Base-by-base conservation (phyloP, 2,888 invertebrate species). In the Erpobdella octoculata region DNA sequence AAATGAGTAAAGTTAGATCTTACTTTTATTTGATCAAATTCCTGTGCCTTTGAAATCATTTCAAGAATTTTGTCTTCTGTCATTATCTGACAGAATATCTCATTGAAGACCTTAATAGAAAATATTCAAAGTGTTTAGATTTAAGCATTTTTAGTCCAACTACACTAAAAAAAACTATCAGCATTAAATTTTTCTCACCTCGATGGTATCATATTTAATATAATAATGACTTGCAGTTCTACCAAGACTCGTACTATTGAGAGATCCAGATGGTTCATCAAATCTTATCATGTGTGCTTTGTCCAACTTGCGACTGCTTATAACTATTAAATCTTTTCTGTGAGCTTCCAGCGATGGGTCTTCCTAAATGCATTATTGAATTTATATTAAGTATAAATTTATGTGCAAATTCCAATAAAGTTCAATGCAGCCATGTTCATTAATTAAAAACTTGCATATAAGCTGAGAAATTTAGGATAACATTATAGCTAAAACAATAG, bases 181-280 rank as follows among this genome's bases (percentile, higher is more conserved):
- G n/a, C n/a, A n/a, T n/a, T n/a, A n/a, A n/a, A n/a, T n/a, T n/a
- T n/a, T n/a, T n/a, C 74, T 74, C 75, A 83, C 82, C 82, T 93
- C 91, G 78, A 98, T 91, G 0, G 97, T 97, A 78, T 93, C 92
- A 81, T 91, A 91, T 74, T 94, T 96, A 74, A 99, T 92, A 84
- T 99, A 99, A 85, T 90, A 98, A 83, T 96, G 93, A 80, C 95
- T 95, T 0, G 98, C 95, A 18, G 93, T 97, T 71, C 98, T 87
- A 0, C 98, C 98, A 75, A 95, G 86, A 84, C 97, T 93, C 71
- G 85, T 85, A 2, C 85, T 77, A 48, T 77, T 75, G 73, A 84
- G 76, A 72, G 80, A 80, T 8, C 92, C 91, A 0, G 91, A 91
- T 71, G 88, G 85, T 73, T 89, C 87, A 82, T 93, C 92, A 81